Evolutionary conservation across 2,113 vertebrate species (phyloP), one percentile per base, ranked within the genome.

Genomic region (Bagarius yarrelli): DNA sequence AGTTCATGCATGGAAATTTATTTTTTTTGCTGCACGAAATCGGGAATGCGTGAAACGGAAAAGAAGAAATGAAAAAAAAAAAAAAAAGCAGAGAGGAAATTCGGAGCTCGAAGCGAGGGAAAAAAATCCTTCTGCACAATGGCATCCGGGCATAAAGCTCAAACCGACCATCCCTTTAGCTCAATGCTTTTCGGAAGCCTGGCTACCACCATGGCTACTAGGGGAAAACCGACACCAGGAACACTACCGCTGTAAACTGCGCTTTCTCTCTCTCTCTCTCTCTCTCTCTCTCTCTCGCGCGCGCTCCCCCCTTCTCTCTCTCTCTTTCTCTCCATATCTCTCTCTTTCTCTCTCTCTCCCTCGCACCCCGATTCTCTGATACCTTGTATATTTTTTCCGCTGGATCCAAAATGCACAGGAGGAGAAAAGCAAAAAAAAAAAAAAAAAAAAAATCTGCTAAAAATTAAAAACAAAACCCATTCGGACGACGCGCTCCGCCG

Each of bases 91-190:
- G 2, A 64, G 23, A 53, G 44, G 21, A 40, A 70, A 36, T 59
- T 32, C 25, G 32, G 25, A 61, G 52, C 32, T 44, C 32, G 14
- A 32, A 44, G 14, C 40, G 61, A 59, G 52, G 64, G 27, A 16
- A 32, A 53, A 52, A 27, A 67, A 53, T 21, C 69, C 11, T 61
- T 47, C 19, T 69, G 63, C 80, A 81, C 73, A 82, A 82, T 81
- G 73, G 73, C 73, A 67, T n/a, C 72, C 80, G 1, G 30, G 53
- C 53, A 70, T 34, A 71, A 71, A 4, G 66, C 34, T 30, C 36
- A 47, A 40, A 30, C 60, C 50, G n/a, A n/a, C 9, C 71, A 59
- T 67, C 34, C 61, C 60, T 15, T n/a, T 30, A 47, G 60, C 72
- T 15, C 59, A 15, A 25, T 30, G n/a, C 61, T 32, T 52, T 57